These are phyloP conservation scores for Oryzaephilus surinamensis DNA, from an alignment of 1,140 invertebrate genomes.

Conservation along the genomic window DNA sequence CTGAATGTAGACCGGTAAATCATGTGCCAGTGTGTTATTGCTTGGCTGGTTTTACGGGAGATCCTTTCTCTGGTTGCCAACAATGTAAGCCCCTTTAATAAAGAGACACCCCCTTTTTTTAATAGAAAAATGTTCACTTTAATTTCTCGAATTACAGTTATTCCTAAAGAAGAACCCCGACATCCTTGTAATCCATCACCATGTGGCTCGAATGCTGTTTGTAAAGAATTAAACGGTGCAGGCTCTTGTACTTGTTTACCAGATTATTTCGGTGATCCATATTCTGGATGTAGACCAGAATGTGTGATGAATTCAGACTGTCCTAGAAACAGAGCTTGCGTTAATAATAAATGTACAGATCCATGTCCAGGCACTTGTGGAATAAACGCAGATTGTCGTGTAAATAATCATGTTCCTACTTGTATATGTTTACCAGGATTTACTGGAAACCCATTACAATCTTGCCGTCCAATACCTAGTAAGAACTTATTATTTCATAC, in stretches of 20 bases:
- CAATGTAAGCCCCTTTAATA: conserved; percentile 25
- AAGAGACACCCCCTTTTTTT: neutral
- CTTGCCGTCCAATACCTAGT: conserved; percentile 39
- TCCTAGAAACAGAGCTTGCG: conserved; percentile 47
- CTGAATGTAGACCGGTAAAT: conserved; percentile 51
- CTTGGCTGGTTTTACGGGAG: conserved; percentile 40
- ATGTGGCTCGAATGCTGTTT: conserved; percentile 72
- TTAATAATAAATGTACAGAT: conserved; percentile 54
- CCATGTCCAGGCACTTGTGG: conserved; percentile 54
- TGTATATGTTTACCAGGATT: conserved; percentile 56
- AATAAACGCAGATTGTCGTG: conserved; percentile 56
- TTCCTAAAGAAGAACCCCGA: conserved; percentile 30
- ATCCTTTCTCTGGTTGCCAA: conserved; percentile 45
- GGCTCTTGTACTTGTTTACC: conserved; percentile 59
- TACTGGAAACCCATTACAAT: conserved; percentile 49
- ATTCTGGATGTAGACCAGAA: conserved; percentile 61
- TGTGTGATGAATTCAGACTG: conserved; percentile 60
- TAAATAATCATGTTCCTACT: conserved; percentile 56
- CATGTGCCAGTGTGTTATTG: conserved; percentile 53
- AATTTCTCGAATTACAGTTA: conserved; percentile 7
- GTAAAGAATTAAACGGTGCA: conserved; percentile 59
- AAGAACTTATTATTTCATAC: too few species aligned
- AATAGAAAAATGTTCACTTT: neutral
- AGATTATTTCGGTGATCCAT: conserved; percentile 61
- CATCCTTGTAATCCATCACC: conserved; percentile 53